Evolutionary conservation across 1,140 invertebrate genomes (phyloP), one percentile per base, ranked within the genome.

Genomic region (Megalopta genalis): DNA sequence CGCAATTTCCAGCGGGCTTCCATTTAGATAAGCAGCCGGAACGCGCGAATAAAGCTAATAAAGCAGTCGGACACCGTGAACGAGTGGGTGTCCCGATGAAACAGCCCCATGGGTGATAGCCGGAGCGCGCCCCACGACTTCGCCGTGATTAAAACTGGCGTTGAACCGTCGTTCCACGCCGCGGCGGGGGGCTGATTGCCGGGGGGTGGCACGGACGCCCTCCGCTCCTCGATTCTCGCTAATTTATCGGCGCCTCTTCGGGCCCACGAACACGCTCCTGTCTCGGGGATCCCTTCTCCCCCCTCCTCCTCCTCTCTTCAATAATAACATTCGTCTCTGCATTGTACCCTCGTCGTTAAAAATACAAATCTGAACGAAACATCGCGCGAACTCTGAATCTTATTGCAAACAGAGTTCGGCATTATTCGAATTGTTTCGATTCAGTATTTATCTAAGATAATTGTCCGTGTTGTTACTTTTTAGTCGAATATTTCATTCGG

Each of bases 121-220:
- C 39, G 49, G 12, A 72, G 70, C 46, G 57, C 72, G 65, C 86
- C 86, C 84, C 81, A 84, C 39, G 72, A 64, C 75, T 52, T 76
- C 66, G 81, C 71, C 77, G 90, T 92, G 91, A 93, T 93, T 93
- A 92, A 93, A 93, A 90, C 88, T 88, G 81, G 74, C 85, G 85
- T 84, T 87, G 80, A 84, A 86, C 87, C 87, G 86, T 85, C 75
- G 86, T 81, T 87, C 73, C 83, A 83, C 80, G 76, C 90, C 49
- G 84, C 92, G 65, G 83, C 88, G 88, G 92, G 92, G 90, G 92
- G 89, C 88, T 90, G 91, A 93, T 93, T 92, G 90, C 88, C 89
- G 86, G 84, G n/a, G 83, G 86, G 85, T 84, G 75, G 78, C 66
- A 68, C 69, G 73, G 81, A 0, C 49, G 16, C 83, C 81, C 84